Evolutionary conservation across 2,888 invertebrate genomes (phyloP), one percentile per base, ranked within the genome.

Genomic region (Heterodera filipjevi): DNA sequence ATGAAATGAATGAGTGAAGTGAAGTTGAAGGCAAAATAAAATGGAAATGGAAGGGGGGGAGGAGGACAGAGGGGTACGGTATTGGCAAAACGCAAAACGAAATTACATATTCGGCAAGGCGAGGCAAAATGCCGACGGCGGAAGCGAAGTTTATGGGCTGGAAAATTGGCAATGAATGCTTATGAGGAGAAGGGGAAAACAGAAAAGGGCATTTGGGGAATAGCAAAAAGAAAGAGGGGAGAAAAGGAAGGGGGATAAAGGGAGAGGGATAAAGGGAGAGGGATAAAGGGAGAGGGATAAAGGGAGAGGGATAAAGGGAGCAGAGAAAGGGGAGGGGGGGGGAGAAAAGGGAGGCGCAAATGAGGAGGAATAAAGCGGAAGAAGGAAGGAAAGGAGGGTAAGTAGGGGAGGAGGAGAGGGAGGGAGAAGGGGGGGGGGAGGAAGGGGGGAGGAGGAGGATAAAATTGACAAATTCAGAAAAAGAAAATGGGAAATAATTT

Each of bases 101-200:
- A 68, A 68, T 68, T 68, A 68, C 68, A 68, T 68, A 68, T 68
- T 68, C 68, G 68, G 19, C 59, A n/a, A 10, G 33, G 19, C 6
- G 8, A 5, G 68, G 68, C 68, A 35, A 68, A 35, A 35, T 8
- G 8, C 32, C 68, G 33, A 33, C 22, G 5, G 68, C 68, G 68
- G 35, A 32, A 22, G 68, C 68, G 68, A 32, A 68, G 27, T 68
- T 68, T 68, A 68, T 68, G 68, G 68, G 35, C 33, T 68, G 68
- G 35, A 68, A 68, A 68, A 35, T 59, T n/a, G 59, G 59, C 39
- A 39, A 39, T 39, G 59, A 59, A n/a, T n/a, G 59, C 59, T 59
- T 59, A 68, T 32, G 68, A 35, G 68, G 68, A 33, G 14, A 35
- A 35, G 68, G n/a, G n/a, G n/a, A n/a, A n/a, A 22, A 12, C 32